Evolutionary conservation across 1,140 invertebrate genomes (phyloP), one percentile per base, ranked within the genome.

Genomic region (Aphelinus certus): DNA sequence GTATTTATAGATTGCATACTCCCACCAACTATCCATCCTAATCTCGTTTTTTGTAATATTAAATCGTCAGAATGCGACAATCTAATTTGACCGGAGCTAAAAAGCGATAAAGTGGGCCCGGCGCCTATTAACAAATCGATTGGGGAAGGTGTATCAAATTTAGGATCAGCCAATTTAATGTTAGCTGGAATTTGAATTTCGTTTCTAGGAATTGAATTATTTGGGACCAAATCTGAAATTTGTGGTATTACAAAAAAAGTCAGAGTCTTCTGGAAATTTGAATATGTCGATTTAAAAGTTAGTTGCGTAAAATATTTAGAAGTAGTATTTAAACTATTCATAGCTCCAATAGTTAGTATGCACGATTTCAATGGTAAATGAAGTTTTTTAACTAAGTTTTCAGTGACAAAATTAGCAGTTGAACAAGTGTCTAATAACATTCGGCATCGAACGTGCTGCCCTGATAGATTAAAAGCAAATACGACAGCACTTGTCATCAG

Each of bases 131-230:
- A 56, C 26, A 71, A 42, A 45, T 71, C 42, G 3, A 71, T 57
- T 43, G 55, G 58, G 7, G 7, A 3, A 43, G 69, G 69, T 61
- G 26, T 71, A 61, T 71, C 7, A 49, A 71, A 71, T 61, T 56
- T 26, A 42, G 69, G 69, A 61, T 71, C 55, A 45, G 69, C 69
- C 3, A 71, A 2, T 26, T 51, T 58, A 2, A 61, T 71, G 43
- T 71, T 71, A 43, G 4, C 7, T 7, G 69, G 57, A 43, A 71
- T 71, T 9, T 26, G 7, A n/a, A 71, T 61, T n/a, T 43, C 1
- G 7, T 71, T 42, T 47, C 69, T 10, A 47, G 51, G 45, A 60
- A 71, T 61, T n/a, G 46, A 5, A 3, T 46, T 10, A 42, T 10
- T 57, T 43, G 69, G 69, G 9, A 61, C 45, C 3, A 42, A 4